phyloP scores from a whole-genome alignment of 2,888 invertebrate genomes.

The Ornithoptera alexandrae region DNA sequence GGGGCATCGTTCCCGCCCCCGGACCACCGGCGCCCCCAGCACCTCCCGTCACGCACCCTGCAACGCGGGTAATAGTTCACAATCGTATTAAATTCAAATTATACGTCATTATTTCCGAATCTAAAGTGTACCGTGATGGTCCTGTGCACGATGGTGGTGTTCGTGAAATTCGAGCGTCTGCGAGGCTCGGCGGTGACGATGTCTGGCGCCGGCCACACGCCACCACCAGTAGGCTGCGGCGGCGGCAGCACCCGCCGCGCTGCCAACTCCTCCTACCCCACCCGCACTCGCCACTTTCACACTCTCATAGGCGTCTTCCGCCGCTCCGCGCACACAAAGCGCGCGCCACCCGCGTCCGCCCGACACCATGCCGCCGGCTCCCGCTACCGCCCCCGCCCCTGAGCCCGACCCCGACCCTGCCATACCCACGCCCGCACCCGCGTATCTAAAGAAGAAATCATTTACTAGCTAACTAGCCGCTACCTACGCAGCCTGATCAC shows the following conservation, averaged over 20 bases:
- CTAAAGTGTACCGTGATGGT: constrained; percentile 36
- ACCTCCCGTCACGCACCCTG: constrained; percentile 30
- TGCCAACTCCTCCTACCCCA: constrained; percentile 40
- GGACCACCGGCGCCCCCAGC: constrained; percentile 37
- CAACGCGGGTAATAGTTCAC: constrained; percentile 20
- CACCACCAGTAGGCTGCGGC: constrained; percentile 38
- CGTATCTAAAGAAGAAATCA: constrained; percentile 36
- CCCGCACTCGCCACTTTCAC: constrained; percentile 34
- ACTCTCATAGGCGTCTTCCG: constrained; percentile 34
- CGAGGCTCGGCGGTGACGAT: constrained; percentile 45
- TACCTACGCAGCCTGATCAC: too few relatives aligned
- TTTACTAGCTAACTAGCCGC: too few relatives aligned
- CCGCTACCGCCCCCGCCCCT: constrained; percentile 16
- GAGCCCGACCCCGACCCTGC: constrained; percentile 16
- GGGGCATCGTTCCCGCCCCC: constrained; percentile 40
- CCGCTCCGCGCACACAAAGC: constrained; percentile 21
- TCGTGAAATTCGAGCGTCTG: constrained; percentile 65
- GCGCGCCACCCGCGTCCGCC: constrained; percentile 24
- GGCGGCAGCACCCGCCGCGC: constrained; percentile 40
- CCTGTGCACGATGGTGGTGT: constrained; percentile 35
- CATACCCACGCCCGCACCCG: constrained; percentile 39
- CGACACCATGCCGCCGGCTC: constrained; percentile 12
- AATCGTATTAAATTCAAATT: too few relatives aligned
- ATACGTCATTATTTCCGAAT: too few relatives aligned
- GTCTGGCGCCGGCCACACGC: constrained; percentile 39